phyloP scores from a whole-genome alignment of 2,888 invertebrate species.

The Pterostichus niger region DNA sequence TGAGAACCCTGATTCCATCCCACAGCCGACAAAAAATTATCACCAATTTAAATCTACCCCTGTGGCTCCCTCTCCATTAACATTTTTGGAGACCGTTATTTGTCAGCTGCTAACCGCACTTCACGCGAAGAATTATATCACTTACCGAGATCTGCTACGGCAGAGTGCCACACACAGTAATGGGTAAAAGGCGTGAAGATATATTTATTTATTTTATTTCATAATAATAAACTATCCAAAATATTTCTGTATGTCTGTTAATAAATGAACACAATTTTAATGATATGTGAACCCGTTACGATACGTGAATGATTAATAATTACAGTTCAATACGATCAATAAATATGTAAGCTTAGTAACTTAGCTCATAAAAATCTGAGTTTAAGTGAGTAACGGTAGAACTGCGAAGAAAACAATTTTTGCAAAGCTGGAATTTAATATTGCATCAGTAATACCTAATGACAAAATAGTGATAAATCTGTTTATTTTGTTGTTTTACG shows the following conservation, averaged over 20 bases:
- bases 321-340: constrained; percentile 40
- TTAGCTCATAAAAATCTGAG: constrained; percentile 3
- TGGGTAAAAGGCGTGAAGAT: too few species aligned
- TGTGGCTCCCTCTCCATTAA: too few species aligned
- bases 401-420: constrained; percentile 6
- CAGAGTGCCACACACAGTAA: too few species aligned
- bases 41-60: too few species aligned
- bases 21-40: too few species aligned
- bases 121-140: too few species aligned
- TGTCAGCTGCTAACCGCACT: too few species aligned
- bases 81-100: too few species aligned
- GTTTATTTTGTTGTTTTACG: constrained; percentile 42
- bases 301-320: constrained; percentile 24
- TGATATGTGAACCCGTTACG: constrained; percentile 5
- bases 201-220: too few species aligned
- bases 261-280: not conserved
- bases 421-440: constrained; percentile 21
- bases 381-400: constrained; percentile 50
- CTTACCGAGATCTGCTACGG: too few species aligned
- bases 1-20: too few species aligned
- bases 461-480: constrained; percentile 38
- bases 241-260: not conserved
- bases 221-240: not conserved
- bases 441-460: constrained; percentile 20
- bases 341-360: not conserved